A percentile compares a stretch with the other conserved stretches of the same genome.
phyloP scores from a whole-genome alignment of 2,888 invertebrate species.

The Tromatobia lineatoria region DNA sequence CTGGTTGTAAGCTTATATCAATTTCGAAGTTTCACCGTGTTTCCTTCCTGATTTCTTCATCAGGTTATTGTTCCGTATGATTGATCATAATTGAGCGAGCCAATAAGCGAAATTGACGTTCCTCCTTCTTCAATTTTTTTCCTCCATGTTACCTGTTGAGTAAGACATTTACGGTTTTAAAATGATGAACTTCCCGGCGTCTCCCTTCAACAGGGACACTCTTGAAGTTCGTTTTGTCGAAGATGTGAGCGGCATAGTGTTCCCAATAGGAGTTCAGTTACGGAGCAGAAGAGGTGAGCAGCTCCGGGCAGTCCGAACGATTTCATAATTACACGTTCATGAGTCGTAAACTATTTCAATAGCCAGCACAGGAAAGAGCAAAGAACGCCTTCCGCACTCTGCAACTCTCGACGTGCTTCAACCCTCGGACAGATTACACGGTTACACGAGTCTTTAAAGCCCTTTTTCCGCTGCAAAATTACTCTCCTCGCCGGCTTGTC shows the following conservation, averaged over 20 bases:
- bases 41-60: conserved; percentile 62
- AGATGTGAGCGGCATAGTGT: conserved; percentile 21
- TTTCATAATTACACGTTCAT: conserved; percentile 71
- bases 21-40: conserved; percentile 51
- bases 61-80: conserved; percentile 59
- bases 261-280: conserved; percentile 34
- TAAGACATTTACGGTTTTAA: conserved; percentile 52
- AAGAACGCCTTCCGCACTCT: conserved; percentile 60
- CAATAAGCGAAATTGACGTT: conserved; percentile 39
- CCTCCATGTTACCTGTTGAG: conserved; percentile 14
- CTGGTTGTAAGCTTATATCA: conserved; percentile 60
- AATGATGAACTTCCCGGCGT: conserved; percentile 22
- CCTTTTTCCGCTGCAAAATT: conserved; percentile 64
- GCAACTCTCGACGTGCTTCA: conserved; percentile 41
- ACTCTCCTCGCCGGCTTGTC: conserved; percentile 68
- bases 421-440: conserved; percentile 66
- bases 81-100: conserved; percentile 59
- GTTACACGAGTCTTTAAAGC: conserved; percentile 66
- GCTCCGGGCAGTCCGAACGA: conserved; percentile 58
- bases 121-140: background rate
- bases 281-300: conserved; percentile 39
- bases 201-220: conserved; percentile 20
- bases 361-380: conserved; percentile 58
- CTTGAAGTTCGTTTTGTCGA: conserved; percentile 55
- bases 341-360: conserved; percentile 73